These are phyloP conservation scores for Vulpes ferrilata DNA, from an alignment of 2,113 vertebrate genomes.

Conservation along the genomic window DNA sequence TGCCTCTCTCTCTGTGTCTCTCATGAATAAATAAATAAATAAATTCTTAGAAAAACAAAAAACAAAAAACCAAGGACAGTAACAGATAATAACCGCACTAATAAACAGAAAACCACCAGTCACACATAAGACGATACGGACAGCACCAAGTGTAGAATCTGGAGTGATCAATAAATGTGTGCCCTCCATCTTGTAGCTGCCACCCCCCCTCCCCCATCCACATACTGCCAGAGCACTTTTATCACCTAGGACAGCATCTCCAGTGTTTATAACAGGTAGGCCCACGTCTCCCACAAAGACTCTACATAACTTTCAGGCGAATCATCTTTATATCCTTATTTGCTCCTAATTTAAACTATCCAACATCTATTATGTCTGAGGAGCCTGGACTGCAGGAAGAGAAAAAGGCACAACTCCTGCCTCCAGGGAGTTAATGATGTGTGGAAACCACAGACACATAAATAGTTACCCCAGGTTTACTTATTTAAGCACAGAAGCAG, in stretches of 20 bases:
- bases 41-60: too few species aligned
- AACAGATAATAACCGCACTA: background rate
- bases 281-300: background rate
- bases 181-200: too few species aligned
- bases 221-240: accelerated
- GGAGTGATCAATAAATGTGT: background rate
- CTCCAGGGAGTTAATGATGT: background rate
- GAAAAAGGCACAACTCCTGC: too few species aligned
- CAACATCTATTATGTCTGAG: background rate
- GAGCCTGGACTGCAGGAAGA: background rate
- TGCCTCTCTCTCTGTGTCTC: too few species aligned
- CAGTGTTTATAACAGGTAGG: background rate
- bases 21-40: too few species aligned
- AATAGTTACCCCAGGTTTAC: background rate
- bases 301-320: background rate
- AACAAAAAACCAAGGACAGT: too few species aligned
- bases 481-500: background rate
- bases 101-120: too few species aligned
- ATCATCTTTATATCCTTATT: background rate
- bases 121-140: accelerated
- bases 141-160: accelerated
- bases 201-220: too few species aligned
- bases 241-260: too few species aligned
- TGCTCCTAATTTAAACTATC: background rate
- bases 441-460: background rate